Evolutionary conservation across 2,113 vertebrate species (phyloP).

Genomic region (Mesembrinibis cayennensis): DNA sequence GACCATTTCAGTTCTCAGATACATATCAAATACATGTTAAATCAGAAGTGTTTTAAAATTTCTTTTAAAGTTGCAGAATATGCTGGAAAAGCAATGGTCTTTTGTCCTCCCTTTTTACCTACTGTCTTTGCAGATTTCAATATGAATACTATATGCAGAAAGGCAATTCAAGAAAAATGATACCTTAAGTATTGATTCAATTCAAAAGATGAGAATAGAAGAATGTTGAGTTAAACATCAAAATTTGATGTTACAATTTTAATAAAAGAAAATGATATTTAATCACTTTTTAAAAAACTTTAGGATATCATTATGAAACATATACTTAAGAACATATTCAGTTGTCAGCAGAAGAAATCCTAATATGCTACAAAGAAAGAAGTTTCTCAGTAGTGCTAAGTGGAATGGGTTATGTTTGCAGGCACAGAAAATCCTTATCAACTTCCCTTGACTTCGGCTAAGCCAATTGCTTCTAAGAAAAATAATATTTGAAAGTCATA

Average conservation of each 20-base stretch:
- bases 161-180: neutral
- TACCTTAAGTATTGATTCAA: neutral
- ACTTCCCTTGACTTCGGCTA: neutral
- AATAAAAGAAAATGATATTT: neutral
- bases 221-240: neutral
- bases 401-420: slow-evolving; percentile 81
- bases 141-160: neutral
- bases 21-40: neutral
- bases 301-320: slow-evolving; percentile 83
- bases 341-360: slow-evolving; percentile 77
- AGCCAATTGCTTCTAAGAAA: neutral
- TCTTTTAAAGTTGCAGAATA: neutral
- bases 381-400: slow-evolving; percentile 79
- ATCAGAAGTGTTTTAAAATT: neutral
- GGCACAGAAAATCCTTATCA: slow-evolving; percentile 61
- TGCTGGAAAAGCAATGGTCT: neutral
- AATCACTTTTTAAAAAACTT: slow-evolving; percentile 74
- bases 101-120: neutral
- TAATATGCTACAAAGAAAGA: slow-evolving; percentile 79
- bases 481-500: neutral
- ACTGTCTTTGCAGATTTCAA: neutral
- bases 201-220: neutral
- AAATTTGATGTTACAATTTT: neutral
- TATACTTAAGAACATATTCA: slow-evolving; percentile 80
- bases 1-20: neutral